These are phyloP conservation scores for Formica selysi DNA, from an alignment of 1,140 invertebrate species.

Conservation along the genomic window DNA sequence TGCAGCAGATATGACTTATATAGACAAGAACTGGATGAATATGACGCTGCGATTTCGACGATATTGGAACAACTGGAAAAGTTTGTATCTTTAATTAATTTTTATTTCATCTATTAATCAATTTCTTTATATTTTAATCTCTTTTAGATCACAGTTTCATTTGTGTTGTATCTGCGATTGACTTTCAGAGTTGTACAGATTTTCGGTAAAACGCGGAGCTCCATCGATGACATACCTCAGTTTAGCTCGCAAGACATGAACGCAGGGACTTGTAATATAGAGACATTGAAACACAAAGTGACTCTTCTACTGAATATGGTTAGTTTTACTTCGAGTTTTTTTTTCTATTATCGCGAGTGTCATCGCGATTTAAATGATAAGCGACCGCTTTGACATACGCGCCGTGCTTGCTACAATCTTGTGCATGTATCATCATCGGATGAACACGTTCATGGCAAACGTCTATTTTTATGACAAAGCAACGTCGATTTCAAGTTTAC, in stretches of 20 bases:
- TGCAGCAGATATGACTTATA: background rate
- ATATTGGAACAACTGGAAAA: constrained; percentile 35
- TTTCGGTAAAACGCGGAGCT: background rate
- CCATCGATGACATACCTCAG: background rate
- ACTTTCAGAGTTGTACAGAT: constrained; percentile 39
- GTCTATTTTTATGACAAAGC: constrained; percentile 44
- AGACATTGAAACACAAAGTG: constrained; percentile 30
- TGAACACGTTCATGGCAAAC: background rate
- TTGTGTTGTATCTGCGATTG: constrained; percentile 19
- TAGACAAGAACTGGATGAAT: constrained; percentile 26
- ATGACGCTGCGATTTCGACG: background rate
- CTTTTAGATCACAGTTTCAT: background rate
- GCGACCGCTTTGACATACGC: background rate
- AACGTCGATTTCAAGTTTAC: background rate
- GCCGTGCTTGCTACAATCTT: background rate
- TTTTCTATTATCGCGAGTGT: background rate
- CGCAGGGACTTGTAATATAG: background rate
- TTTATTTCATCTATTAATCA: constrained; percentile 9
- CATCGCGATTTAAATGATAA: background rate
- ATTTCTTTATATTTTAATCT: background rate
- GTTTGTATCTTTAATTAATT: constrained; percentile 45
- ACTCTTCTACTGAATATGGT: constrained; percentile 29
- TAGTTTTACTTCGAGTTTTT: constrained; percentile 8
- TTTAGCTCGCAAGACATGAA: background rate
- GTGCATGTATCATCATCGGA: background rate